Percentiles rank a stretch among this genome's conserved stretches.
phyloP scores from a whole-genome alignment of 2,888 invertebrate species.

The Lithophane socia region DNA sequence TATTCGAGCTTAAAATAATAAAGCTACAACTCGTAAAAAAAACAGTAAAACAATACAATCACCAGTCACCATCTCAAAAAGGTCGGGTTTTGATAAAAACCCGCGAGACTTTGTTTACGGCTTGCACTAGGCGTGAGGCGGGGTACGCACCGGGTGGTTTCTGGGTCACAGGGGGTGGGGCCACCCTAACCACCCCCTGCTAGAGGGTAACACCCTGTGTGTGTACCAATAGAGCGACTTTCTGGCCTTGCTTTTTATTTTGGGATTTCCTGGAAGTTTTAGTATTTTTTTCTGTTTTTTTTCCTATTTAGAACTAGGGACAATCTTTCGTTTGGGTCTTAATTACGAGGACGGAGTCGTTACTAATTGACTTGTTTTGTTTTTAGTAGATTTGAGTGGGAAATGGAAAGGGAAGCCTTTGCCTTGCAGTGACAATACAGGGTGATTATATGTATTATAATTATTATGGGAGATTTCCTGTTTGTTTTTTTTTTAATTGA shows the following conservation, averaged over 20 bases:
- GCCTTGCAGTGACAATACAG: no score
- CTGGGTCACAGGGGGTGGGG: conserved; percentile 79
- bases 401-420: no score
- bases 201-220: conserved; percentile 69
- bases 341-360: not conserved
- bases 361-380: conserved; percentile 11
- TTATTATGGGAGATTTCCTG: not conserved
- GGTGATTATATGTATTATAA: no score
- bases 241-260: conserved; percentile 52
- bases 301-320: not conserved
- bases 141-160: conserved; percentile 78
- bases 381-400: not conserved
- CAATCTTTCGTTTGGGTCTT: not conserved
- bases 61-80: conserved; percentile 28
- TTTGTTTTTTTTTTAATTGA: not conserved
- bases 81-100: conserved; percentile 47
- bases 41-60: conserved; percentile 40
- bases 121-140: conserved; percentile 68
- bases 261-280: conserved; percentile 49
- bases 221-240: conserved; percentile 72
- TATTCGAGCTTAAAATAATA: conserved; percentile 12
- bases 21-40: conserved; percentile 22
- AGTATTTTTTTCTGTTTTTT: not conserved
- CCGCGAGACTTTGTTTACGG: conserved; percentile 65
- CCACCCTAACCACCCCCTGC: conserved; percentile 73